These are phyloP conservation scores for Palythoa grandiflora DNA, from an alignment of 92 coral and sea anemone species.

Conservation along the genomic window DNA sequence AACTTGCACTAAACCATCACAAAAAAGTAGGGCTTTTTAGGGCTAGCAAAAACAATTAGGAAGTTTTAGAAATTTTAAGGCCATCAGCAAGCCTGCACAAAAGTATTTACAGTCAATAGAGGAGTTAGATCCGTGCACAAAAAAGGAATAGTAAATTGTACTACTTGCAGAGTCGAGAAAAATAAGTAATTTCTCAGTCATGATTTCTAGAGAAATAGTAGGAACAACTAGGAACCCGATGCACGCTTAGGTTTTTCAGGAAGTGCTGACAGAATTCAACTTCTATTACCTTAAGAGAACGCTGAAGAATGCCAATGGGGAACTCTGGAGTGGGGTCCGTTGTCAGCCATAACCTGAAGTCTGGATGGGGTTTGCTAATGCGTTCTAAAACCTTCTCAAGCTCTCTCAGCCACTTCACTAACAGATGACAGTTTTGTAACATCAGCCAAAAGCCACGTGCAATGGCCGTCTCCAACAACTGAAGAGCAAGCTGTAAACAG, in stretches of 20 bases:
- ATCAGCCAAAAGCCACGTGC: conserved; percentile 99
- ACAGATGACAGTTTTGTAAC: conserved; percentile 98
- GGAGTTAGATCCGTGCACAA: too few relatives aligned
- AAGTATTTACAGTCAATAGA: too few relatives aligned
- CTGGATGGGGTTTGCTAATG: conserved; percentile 98
- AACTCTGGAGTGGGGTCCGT: conserved; percentile 99
- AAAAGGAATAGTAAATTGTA: too few relatives aligned
- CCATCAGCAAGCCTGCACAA: too few relatives aligned
- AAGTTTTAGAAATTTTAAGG: too few relatives aligned
- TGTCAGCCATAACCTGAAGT: conserved; percentile 97
- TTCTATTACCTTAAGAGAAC: conserved; percentile 88
- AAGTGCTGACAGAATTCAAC: neutral
- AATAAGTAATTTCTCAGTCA: neutral
- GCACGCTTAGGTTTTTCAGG: neutral
- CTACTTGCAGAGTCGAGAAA: too few relatives aligned
- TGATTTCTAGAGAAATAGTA: neutral
- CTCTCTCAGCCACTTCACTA: conserved; percentile 95
- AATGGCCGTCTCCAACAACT: conserved; percentile 98
- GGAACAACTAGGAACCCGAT: too few relatives aligned
- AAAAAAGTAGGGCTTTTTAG: too few relatives aligned
- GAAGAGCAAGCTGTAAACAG: conserved; percentile 82
- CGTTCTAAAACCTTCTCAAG: conserved; percentile 97
- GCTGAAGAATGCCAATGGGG: conserved; percentile 96
- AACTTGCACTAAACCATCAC: too few relatives aligned
- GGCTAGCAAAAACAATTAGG: too few relatives aligned